Evolutionary conservation across 2,113 vertebrate genomes (phyloP).

Genomic region (Anseranas semipalmata): DNA sequence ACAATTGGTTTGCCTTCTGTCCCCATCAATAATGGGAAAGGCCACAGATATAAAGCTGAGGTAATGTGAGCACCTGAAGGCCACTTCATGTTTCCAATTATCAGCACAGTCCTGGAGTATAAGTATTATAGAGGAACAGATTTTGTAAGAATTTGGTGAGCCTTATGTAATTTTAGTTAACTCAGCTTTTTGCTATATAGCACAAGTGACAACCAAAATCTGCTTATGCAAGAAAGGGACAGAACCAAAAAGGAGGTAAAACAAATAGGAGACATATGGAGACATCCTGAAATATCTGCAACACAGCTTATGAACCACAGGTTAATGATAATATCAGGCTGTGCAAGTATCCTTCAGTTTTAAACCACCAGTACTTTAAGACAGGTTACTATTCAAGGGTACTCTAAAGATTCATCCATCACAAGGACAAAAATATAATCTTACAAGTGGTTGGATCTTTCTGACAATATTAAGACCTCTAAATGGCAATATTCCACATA

Average conservation of each 20-base stretch:
- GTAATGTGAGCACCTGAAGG: background rate
- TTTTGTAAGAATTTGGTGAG: background rate
- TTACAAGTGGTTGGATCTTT: conserved; percentile 31
- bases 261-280: background rate
- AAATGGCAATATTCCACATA: background rate
- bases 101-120: background rate
- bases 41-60: background rate
- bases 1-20: background rate
- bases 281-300: background rate
- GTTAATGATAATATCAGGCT: background rate
- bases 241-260: background rate
- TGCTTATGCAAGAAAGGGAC: background rate
- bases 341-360: background rate
- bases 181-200: background rate
- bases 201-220: background rate
- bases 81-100: background rate
- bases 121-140: background rate
- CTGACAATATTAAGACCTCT: conserved; percentile 58
- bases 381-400: background rate
- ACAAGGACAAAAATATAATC: conserved; percentile 54
- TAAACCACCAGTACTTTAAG: background rate
- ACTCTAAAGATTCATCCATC: conserved; percentile 44
- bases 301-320: background rate
- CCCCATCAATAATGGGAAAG: conserved; percentile 1
- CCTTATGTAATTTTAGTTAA: background rate